Evolutionary conservation across 2,113 vertebrate genomes (phyloP), one percentile per base, ranked within the genome.

Genomic region (Forbesichthys agassizii): DNA sequence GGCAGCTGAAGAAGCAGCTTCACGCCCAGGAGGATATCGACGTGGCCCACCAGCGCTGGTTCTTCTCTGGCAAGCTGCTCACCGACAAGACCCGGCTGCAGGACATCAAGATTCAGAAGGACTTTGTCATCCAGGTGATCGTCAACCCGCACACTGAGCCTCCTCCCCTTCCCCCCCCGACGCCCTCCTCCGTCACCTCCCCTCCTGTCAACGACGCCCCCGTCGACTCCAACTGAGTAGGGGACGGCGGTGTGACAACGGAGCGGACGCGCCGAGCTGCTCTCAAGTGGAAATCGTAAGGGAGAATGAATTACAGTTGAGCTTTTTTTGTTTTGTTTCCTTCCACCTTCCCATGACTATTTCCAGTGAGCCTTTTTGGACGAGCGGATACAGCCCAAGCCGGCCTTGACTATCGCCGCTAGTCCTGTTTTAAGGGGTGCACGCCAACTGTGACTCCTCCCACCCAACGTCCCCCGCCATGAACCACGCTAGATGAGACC

Each of bases 61-160:
- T 99, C 93, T 99, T 98, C 91, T 98, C 96, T 0, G 98, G 97
- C 49, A 98, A 98, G 86, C 93, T 99, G 83, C 97, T 99, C 57
- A 98, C 97, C 0, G 98, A 99, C 89, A 95, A 97, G 81, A 98
- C 93, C 0, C 95, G 96, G 52, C 95, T 99, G 58, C 97, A 98
- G 74, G 98, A 99, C 85, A 96, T 96, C 66, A 99, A 98, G 92
- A 98, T 99, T 93, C 98, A 98, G 92, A 98, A 98, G 90, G 98
- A 99, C 93, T 99, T 96, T 79, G 96, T 99, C 51, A 96, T 99
- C 83, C 98, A 99, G 93, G 98, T 99, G 86, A 99, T 99, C 6
- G 89, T 99, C 77, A 99, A 97, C 90, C 94, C 96, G 68, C 94
- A 94, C 48, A 87, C 93, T 70, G 92, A 42, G 71, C 89, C 0